Percentiles rank a stretch among this genome's conserved stretches.
Evolutionary conservation across 1,140 invertebrate genomes (phyloP).

Genomic region (Papilio xuthus): DNA sequence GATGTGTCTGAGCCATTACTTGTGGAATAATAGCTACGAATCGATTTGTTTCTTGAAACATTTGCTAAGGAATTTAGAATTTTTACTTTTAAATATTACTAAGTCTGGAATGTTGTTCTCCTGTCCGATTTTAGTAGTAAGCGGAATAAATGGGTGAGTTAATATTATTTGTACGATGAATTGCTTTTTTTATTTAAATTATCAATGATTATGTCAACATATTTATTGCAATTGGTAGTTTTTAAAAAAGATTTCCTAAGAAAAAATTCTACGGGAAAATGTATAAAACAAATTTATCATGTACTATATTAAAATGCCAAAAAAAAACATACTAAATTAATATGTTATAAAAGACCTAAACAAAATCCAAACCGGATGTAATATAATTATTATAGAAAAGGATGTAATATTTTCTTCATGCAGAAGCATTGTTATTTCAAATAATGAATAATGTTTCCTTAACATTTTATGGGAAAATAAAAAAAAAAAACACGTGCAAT

Average conservation of each 20-base stretch:
- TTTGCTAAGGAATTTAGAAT: neutral
- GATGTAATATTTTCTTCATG: no score
- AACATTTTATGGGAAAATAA: neutral
- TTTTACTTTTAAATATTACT: neutral
- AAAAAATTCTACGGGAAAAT: no score
- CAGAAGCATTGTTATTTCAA: neutral
- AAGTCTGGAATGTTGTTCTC: neutral
- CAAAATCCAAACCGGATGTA: no score
- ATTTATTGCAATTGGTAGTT: no score
- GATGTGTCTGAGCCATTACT: conserved; percentile 47
- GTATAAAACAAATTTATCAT: no score
- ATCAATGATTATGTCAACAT: no score
- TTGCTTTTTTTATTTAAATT: neutral
- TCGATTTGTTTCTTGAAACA: conserved; percentile 27
- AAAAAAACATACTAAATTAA: no score
- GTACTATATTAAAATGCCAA: no score
- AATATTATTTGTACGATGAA: neutral
- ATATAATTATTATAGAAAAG: no score
- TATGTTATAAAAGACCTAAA: no score
- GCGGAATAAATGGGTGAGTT: neutral
- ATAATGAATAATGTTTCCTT: neutral
- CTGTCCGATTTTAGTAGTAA: neutral
- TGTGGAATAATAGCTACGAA: conserved; percentile 31
- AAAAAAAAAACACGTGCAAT: neutral
- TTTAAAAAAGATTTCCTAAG: no score